Evolutionary conservation across 2,113 vertebrate genomes (phyloP).

Genomic region (Sula dactylatra): DNA sequence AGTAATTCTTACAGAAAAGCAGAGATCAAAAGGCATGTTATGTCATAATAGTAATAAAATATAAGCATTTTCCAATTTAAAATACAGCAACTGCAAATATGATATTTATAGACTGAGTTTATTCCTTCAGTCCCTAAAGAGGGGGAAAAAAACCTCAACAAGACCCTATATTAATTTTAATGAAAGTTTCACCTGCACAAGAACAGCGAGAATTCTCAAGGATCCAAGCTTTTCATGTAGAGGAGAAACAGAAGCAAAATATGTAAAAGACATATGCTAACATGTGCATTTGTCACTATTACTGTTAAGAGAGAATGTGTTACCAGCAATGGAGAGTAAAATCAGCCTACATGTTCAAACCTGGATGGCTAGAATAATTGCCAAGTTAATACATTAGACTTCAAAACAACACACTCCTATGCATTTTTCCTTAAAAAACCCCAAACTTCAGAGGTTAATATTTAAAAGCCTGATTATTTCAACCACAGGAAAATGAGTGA

Average conservation of each 20-base stretch:
- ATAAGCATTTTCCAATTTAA: not conserved
- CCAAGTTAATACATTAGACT: not conserved
- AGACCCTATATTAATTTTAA: not conserved
- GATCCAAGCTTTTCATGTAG: not conserved
- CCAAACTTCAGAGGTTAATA: not conserved
- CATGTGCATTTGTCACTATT: not conserved
- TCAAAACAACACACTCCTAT: not conserved
- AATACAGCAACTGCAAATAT: not conserved
- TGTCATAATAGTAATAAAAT: not conserved
- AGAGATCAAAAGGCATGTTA: not conserved
- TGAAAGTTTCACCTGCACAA: not conserved
- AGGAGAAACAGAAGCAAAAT: not conserved
- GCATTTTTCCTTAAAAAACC: not conserved
- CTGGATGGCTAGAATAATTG: not conserved
- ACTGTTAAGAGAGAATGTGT: not conserved
- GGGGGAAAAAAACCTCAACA: not conserved
- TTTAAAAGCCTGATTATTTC: constrained; percentile 3
- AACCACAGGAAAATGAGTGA: not conserved
- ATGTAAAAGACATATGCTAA: not conserved
- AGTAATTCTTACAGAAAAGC: not conserved
- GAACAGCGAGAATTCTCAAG: not conserved
- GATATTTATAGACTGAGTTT: not conserved
- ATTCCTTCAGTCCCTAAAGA: not conserved
- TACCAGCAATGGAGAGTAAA: not conserved
- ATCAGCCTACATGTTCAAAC: not conserved